These are phyloP conservation scores for Strix occidentalis DNA, from an alignment of 2,797 vertebrate genomes.

Conservation along the genomic window DNA sequence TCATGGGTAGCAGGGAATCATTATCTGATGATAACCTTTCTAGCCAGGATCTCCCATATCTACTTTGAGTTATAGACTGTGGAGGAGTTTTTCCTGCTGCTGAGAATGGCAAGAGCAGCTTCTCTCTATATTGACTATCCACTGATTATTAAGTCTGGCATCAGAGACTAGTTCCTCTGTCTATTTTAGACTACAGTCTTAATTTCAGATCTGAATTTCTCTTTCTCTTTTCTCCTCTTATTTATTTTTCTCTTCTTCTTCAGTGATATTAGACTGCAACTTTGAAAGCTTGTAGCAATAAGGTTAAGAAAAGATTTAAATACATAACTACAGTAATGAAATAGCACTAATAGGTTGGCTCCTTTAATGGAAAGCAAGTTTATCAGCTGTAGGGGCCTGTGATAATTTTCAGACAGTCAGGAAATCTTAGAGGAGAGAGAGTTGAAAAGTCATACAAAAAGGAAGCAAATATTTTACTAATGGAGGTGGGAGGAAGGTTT, in stretches of 20 bases:
- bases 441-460: background rate
- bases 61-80: background rate
- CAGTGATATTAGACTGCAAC: background rate
- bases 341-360: background rate
- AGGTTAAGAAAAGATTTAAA: background rate
- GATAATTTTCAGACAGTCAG: background rate
- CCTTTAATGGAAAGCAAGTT: background rate
- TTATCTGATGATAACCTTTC: background rate
- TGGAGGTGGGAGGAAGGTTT: background rate
- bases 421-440: background rate
- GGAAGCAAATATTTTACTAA: background rate
- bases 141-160: background rate
- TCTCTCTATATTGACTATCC: background rate
- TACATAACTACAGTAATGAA: background rate
- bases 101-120: background rate
- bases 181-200: background rate
- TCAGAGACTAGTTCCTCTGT: background rate
- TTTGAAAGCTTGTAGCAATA: background rate
- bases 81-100: background rate
- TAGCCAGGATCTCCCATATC: background rate
- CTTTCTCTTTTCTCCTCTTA: background rate
- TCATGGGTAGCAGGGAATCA: background rate
- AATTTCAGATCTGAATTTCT: background rate
- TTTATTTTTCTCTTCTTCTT: background rate
- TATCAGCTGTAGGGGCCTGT: background rate